A percentile compares a stretch with the other conserved stretches of the same genome.
phyloP scores from a whole-genome alignment of 2,888 invertebrate species.

The Esperia sulphurella region DNA sequence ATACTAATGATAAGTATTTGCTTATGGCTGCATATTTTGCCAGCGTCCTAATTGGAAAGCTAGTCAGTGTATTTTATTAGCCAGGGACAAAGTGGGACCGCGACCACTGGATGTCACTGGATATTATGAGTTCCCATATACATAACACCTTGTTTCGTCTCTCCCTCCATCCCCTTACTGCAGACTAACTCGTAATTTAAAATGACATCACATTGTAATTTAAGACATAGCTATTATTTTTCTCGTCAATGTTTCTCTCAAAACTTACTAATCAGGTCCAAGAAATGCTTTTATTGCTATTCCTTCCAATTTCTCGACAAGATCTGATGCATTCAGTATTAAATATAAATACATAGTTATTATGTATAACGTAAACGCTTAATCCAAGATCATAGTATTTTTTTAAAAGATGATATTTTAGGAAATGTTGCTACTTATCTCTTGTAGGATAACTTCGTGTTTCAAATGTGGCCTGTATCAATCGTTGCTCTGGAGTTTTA shows the following conservation, averaged over 20 bases:
- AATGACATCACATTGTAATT: background rate
- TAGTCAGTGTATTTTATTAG: too few species aligned
- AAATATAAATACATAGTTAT: constrained; percentile 23
- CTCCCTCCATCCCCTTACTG: too few species aligned
- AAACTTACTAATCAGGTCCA: background rate
- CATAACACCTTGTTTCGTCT: too few species aligned
- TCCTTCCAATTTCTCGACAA: constrained; percentile 13
- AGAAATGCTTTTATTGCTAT: background rate
- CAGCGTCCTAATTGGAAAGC: too few species aligned
- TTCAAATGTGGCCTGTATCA: constrained; percentile 3
- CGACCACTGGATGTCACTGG: too few species aligned
- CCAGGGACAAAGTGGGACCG: too few species aligned
- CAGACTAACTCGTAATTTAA: too few species aligned
- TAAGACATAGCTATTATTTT: background rate
- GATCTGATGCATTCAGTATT: constrained; percentile 54
- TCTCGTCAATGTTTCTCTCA: background rate
- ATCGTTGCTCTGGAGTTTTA: background rate
- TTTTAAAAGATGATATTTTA: constrained; percentile 48
- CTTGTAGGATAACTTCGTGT: constrained; percentile 7
- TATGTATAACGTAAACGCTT: constrained; percentile 39
- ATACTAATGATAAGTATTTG: too few species aligned
- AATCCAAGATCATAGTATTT: constrained; percentile 58
- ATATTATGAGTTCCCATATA: too few species aligned
- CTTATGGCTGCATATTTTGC: too few species aligned
- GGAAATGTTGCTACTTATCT: constrained; percentile 12